phyloP scores from a whole-genome alignment of 2,797 vertebrate species.

The Danionella dracula region DNA sequence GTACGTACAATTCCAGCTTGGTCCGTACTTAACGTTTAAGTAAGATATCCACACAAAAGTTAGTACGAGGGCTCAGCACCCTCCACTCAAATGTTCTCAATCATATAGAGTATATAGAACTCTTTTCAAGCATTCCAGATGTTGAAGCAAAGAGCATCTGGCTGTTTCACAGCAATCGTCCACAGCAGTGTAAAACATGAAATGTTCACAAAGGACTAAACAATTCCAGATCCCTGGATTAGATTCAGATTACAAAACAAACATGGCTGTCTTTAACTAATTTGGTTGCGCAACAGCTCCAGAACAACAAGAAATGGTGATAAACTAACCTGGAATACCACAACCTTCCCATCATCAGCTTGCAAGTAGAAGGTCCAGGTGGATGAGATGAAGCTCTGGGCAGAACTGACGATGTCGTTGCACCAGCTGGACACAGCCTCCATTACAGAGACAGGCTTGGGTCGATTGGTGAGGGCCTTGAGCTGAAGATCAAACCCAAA shows the following conservation, averaged over 20 bases:
- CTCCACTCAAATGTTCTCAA: slow-evolving; percentile 10
- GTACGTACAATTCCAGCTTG: too few relatives aligned
- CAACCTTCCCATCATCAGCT: slow-evolving; percentile 88
- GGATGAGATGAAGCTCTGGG: slow-evolving; percentile 95
- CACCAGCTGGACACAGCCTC: slow-evolving; percentile 88
- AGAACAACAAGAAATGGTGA: too few relatives aligned
- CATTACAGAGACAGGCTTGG: slow-evolving; percentile 73
- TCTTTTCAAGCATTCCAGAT: slow-evolving; percentile 15
- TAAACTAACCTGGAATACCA: slow-evolving; percentile 87
- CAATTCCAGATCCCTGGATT: too few relatives aligned
- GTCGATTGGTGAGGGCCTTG: slow-evolving; percentile 67
- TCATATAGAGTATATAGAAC: too few relatives aligned
- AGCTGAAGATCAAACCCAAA: slow-evolving; percentile 56
- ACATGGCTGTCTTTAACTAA: too few relatives aligned
- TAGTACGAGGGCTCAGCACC: too few relatives aligned
- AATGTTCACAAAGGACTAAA: too few relatives aligned
- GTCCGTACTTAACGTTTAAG: too few relatives aligned
- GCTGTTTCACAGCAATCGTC: not conserved
- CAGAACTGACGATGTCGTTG: slow-evolving; percentile 89
- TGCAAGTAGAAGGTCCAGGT: slow-evolving; percentile 98
- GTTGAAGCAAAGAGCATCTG: slow-evolving; percentile 14
- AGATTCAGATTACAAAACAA: too few relatives aligned
- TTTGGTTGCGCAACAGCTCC: too few relatives aligned
- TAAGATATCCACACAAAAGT: too few relatives aligned
- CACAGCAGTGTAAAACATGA: not conserved